These are phyloP conservation scores for Cottus gobio DNA, from an alignment of 2,113 vertebrate genomes.

Conservation along the genomic window DNA sequence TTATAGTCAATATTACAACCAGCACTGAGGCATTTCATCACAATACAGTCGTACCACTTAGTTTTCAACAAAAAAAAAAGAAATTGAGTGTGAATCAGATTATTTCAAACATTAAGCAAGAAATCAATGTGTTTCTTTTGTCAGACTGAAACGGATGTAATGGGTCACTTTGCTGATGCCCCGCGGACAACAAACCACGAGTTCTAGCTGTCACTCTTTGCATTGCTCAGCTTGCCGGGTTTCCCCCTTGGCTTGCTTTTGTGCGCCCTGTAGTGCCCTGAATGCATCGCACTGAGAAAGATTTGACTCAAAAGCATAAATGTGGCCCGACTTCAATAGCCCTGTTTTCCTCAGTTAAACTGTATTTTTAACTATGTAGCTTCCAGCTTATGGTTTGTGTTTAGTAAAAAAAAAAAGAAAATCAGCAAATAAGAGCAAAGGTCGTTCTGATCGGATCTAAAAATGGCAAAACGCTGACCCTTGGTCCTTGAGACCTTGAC, in stretches of 20 bases:
- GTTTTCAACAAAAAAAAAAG: not conserved
- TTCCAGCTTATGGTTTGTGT: not conserved
- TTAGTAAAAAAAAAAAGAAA: too few relatives aligned
- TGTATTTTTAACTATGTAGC: not conserved
- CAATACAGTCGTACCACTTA: not conserved
- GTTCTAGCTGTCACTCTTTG: not conserved
- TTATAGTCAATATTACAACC: not conserved
- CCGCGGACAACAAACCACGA: not conserved
- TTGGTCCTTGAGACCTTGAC: too few relatives aligned
- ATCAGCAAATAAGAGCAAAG: too few relatives aligned
- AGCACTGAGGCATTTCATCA: not conserved
- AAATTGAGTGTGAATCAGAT: slow-evolving; percentile 1
- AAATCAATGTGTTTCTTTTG: slow-evolving; percentile 13
- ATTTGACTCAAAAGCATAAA: too few relatives aligned
- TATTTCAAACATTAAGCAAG: slow-evolving; percentile 8
- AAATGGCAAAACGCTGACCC: too few relatives aligned
- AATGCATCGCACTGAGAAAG: too few relatives aligned
- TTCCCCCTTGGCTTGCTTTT: too few relatives aligned
- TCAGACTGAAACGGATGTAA: not conserved
- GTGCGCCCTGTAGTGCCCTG: too few relatives aligned
- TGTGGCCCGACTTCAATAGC: too few relatives aligned
- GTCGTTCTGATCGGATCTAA: too few relatives aligned
- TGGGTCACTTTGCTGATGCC: not conserved
- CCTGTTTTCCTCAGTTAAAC: not conserved
- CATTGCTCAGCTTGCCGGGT: too few relatives aligned